Conservation (phyloP, 1,140 invertebrate genomes). For the Spodoptera litura region DNA sequence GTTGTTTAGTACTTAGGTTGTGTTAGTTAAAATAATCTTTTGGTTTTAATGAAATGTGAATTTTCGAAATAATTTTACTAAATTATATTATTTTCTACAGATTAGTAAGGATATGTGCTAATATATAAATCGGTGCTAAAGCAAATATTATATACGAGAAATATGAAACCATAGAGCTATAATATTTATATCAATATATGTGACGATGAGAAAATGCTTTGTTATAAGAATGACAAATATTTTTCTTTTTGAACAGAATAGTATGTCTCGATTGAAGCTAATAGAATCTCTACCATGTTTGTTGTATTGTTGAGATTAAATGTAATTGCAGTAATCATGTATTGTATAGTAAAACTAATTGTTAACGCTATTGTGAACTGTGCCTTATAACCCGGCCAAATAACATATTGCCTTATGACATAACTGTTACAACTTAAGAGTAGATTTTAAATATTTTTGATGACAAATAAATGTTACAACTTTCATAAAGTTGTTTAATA, state of each 20-base stretch:
- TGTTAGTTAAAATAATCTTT: conserved; percentile 48
- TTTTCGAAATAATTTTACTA: conserved; percentile 13
- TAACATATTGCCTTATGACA: conserved; percentile 44
- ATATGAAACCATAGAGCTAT: conserved; percentile 19
- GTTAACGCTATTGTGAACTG: conserved; percentile 49
- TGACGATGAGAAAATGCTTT: not conserved
- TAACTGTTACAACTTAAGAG: conserved; percentile 28
- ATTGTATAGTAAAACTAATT: conserved; percentile 29
- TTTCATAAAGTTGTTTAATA: conserved; percentile 64
- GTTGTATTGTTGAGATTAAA: conserved; percentile 29
- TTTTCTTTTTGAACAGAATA: not conserved
- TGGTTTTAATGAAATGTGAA: not conserved
- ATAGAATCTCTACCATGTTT: conserved; percentile 38
- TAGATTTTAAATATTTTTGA: conserved; percentile 60
- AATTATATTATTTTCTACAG: not conserved
- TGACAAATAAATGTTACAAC: conserved; percentile 58
- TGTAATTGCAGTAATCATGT: conserved; percentile 11
- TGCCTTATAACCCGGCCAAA: conserved; percentile 54
- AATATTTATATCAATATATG: not conserved
- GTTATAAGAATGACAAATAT: not conserved
- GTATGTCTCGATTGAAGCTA: conserved; percentile 6
- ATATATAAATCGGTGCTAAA: conserved; percentile 37
- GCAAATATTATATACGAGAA: conserved; percentile 15
- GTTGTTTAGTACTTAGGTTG: conserved; percentile 72
- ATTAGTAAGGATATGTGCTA: conserved; percentile 14